Base-by-base conservation (phyloP, 2,113 vertebrate species). In the Calidris pygmaea region DNA sequence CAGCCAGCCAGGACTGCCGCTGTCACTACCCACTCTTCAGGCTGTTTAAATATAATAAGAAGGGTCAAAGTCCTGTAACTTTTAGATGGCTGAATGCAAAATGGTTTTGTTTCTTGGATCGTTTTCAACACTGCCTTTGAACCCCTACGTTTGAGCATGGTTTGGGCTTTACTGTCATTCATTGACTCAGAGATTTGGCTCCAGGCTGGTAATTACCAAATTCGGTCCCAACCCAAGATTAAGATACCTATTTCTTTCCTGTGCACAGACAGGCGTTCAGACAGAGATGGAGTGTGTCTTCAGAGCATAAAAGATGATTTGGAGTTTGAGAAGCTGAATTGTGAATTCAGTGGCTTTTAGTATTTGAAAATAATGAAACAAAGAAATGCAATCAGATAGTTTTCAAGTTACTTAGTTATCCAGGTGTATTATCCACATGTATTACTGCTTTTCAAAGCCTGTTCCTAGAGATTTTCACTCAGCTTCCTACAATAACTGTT, bases 21-120 rank as follows among this genome's bases (percentile, higher is more conserved):
- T 91, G 52, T 63, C 90, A 45, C 75, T 85, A 37, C 87, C 76
- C 83, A 18, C 29, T 79, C 37, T 89, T 88, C 65, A 39, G 58
- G 10, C 52, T 86, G 59, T 90, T 76, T 62, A 92, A 92, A 80
- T 65, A 77, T 8, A 53, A 13, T 3, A 2, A 94, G 74, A 79
- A 86, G 52, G 96, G 92, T 95, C 95, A 89, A 96, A 98, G 95
- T 97, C 95, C 96, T 59, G 24, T 93, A 76, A 58, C 87, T 93
- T 88, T 22, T 50, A 63, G 67, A 95, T 81, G 79, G 73, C 79
- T 70, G 89, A 85, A 83, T 90, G 77, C 72, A 95, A 89, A 95
- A 94, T 97, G 93, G 48, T 80, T 96, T 80, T 39, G 7, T 45
- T 96, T 90, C 82, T 91, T 97, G 97, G 95, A 95, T 84, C 9